Conservation (phyloP, 2,113 vertebrate genomes). For the Neopipo cinnamomea region DNA sequence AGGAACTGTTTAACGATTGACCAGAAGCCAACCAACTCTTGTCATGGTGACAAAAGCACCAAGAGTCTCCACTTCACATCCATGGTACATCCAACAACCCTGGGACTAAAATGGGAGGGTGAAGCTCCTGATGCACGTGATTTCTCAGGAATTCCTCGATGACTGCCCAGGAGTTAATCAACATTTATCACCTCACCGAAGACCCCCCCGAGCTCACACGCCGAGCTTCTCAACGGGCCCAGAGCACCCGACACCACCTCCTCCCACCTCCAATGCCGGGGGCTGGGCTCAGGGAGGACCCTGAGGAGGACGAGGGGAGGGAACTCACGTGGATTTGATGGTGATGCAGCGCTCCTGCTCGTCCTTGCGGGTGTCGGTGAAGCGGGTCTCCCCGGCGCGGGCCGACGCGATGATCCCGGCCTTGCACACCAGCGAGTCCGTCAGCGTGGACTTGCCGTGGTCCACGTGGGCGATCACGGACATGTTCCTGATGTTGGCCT, state of each 20-base stretch:
- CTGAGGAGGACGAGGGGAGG: neutral
- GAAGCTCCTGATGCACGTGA: too few relatives aligned
- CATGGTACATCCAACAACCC: too few relatives aligned
- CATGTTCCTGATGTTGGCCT: conserved; percentile 98
- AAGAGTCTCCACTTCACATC: too few relatives aligned
- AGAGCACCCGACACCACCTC: neutral
- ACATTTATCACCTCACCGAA: neutral
- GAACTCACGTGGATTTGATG: conserved; percentile 94
- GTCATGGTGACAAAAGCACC: too few relatives aligned
- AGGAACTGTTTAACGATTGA: neutral
- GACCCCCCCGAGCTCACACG: neutral
- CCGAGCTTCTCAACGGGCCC: neutral
- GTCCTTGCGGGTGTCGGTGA: conserved; percentile 94
- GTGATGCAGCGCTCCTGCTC: conserved; percentile 97
- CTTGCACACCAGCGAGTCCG: conserved; percentile 95
- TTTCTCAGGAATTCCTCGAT: too few relatives aligned
- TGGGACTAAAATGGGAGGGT: too few relatives aligned
- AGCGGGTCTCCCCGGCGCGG: conserved; percentile 91
- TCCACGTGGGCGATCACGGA: conserved; percentile 97
- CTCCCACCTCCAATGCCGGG: neutral
- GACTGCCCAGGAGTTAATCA: neutral
- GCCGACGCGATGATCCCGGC: conserved; percentile 93
- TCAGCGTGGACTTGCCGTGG: conserved; percentile 94
- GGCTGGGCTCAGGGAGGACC: neutral
- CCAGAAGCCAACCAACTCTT: neutral